Base-by-base conservation (phyloP, 1,140 invertebrate genomes). In the Polypedilum vanderplanki region DNA sequence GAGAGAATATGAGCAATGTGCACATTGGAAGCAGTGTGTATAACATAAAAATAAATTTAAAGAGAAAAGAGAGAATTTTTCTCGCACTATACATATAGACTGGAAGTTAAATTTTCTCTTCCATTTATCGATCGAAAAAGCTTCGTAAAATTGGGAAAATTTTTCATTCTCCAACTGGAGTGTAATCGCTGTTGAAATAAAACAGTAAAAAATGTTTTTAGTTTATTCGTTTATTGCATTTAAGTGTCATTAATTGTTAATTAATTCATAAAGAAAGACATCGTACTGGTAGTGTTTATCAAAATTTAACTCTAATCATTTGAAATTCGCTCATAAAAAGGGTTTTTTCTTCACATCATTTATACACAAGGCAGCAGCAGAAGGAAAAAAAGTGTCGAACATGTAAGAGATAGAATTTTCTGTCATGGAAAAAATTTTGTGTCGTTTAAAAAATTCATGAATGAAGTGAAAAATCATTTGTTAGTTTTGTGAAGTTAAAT, bases 171-270 rank as follows among this genome's bases (percentile, higher is more conserved):
- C 65, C 17, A n/a, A 57, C 46, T 57, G 46, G 46, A 57, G 46
- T 12, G 12, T 4, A 20, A 18, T 70, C 17, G 65, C 65, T 70
- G 65, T 70, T 70, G 65, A 70, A 18, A 18, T 70, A 70, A 22
- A 15, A n/a, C 46, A 57, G 46, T 57, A 57, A 57, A 18, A 70
- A 70, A 70, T 20, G 9, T 70, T 70, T 70, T 70, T 18, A 70
- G 65, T 70, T 70, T 70, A 22, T 70, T 70, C 17, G 65, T 70
- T 70, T 70, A 9, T n/a, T 22, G 65, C 65, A 70, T 70, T 70
- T 70, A 70, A 18, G 20, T 70, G 65, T 70, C 65, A 70, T 70
- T 70, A 70, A 70, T 70, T 70, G 65, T 70, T 70, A 70, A 70
- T 70, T 70, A 70, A 70, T 70, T 70, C 65, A 70, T 70, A 70